Evolutionary conservation across 2,113 vertebrate species (phyloP), one percentile per base, ranked within the genome.

Genomic region (Lutjanus erythropterus): DNA sequence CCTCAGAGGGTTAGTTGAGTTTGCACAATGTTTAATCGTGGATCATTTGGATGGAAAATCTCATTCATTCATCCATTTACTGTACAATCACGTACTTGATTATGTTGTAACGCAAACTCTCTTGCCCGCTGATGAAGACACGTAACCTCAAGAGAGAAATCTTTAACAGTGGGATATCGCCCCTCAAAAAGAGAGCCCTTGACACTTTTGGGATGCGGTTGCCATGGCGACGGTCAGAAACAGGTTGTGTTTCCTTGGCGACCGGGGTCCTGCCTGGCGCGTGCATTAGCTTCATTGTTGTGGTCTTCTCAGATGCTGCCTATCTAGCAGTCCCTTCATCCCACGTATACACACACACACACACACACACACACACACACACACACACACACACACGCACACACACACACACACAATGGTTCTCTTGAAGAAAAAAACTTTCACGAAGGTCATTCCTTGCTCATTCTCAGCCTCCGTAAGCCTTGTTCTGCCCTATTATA

Each of bases 231-330:
- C 59, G 18, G 52, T 81, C 56, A 65, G 84, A 88, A 89, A 87
- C 87, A 86, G 75, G 71, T 85, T 37, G 65, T 1, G 92, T 94
- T 94, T 89, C 93, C 92, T 82, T 93, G 89, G 81, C 42, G 80
- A 94, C 89, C 50, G 73, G 62, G 67, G 56, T 84, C 76, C 56
- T 83, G 77, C 49, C 66, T 59, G 18, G 35, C 37, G 3, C 71
- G 77, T 66, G 52, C 68, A 33, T 66, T 53, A 55, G 81, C 33
- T 62, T 75, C 65, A 70, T 91, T 81, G 77, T 88, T 76, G 56
- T 3, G 9, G 39, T 81, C 67, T 25, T 69, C 50, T 59, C 31
- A 52, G 58, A 50, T 8, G 47, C 29, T 39, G 29, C 49, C 75
- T 55, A 39, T 16, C 44, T 23, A 25, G n/a, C 29, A 6, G 25